Conservation (phyloP, 1,140 invertebrate species). For the Ceratosolen solmsi region DNA sequence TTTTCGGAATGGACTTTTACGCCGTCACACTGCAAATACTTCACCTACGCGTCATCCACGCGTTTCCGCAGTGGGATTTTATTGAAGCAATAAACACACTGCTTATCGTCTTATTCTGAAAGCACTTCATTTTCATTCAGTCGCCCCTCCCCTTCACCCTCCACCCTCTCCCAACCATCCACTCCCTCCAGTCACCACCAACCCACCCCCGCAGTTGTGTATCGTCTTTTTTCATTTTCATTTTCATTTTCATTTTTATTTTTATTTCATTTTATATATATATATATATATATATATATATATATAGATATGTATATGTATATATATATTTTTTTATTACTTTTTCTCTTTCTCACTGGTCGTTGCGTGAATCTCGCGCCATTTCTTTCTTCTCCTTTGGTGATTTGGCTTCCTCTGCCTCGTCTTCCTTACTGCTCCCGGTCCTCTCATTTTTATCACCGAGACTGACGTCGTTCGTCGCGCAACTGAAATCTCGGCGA, state of each 20-base stretch:
- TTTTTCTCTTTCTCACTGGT: not conserved
- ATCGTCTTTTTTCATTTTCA: not conserved
- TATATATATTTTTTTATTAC: conserved; percentile 13
- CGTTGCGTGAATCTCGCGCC: not conserved
- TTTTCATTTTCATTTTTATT: no score
- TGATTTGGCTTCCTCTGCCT: not conserved
- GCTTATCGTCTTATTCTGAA: conserved; percentile 44
- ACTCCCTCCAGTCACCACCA: not conserved
- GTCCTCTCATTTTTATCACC: conserved; percentile 19
- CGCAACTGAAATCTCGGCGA: conserved; percentile 34
- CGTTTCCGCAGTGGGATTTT: conserved; percentile 35
- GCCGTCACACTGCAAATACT: conserved; percentile 47
- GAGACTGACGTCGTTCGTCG: conserved; percentile 28
- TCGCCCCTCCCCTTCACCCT: not conserved
- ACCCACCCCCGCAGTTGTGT: not conserved
- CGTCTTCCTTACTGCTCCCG: not conserved
- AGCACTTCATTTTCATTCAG: conserved; percentile 40
- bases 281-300: no score
- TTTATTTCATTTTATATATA: no score
- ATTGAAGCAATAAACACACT: conserved; percentile 46
- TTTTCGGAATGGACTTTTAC: conserved; percentile 43
- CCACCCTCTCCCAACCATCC: not conserved
- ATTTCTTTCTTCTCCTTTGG: not conserved
- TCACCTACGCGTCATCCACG: conserved; percentile 38
- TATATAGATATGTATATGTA: no score